A percentile compares a stretch with the other conserved stretches of the same genome.
These are phyloP conservation scores for Spisula subtruncata DNA, from an alignment of 2,888 invertebrate genomes.

Conservation along the genomic window DNA sequence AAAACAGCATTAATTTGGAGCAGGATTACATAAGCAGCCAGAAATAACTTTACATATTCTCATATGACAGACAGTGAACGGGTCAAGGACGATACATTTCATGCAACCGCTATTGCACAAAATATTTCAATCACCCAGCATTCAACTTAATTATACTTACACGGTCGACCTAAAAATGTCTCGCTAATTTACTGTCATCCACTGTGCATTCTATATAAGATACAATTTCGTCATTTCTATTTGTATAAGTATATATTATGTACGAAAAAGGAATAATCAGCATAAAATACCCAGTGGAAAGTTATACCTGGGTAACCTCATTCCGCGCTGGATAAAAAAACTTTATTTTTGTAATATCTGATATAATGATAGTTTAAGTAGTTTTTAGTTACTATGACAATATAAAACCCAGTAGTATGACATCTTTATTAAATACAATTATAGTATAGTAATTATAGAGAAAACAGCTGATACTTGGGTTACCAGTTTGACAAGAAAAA, in stretches of 20 bases:
- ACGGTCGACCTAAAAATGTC: neutral
- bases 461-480: neutral
- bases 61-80: too few relatives aligned
- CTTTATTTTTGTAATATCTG: neutral
- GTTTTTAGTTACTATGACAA: neutral
- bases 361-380: constrained; percentile 4
- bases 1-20: neutral
- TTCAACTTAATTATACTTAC: constrained; percentile 3
- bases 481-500: constrained; percentile 3
- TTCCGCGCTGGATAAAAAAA: neutral
- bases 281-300: neutral
- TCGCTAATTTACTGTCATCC: neutral
- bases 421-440: constrained; percentile 2
- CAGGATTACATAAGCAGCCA: neutral
- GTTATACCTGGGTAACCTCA: neutral
- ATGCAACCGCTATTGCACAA: neutral
- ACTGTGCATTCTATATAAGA: neutral
- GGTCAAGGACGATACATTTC: neutral
- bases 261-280: neutral
- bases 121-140: neutral
- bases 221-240: constrained; percentile 46
- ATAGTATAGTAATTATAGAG: neutral
- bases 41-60: neutral
- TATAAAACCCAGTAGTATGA: neutral
- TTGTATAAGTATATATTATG: constrained; percentile 32